phyloP scores from a whole-genome alignment of 2,113 vertebrate species.

The Neopipo cinnamomea region DNA sequence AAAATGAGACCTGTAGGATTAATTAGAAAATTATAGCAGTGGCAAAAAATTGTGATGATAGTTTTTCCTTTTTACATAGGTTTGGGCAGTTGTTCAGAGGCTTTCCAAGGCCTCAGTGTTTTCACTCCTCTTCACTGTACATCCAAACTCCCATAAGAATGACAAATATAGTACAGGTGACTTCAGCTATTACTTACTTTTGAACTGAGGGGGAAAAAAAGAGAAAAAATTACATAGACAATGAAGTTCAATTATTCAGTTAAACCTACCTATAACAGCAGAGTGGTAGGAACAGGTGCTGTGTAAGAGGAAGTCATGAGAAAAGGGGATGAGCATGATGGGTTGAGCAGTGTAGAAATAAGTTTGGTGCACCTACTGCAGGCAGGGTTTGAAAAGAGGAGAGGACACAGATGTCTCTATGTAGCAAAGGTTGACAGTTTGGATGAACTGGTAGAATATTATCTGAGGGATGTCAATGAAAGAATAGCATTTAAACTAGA shows the following conservation, averaged over 20 bases:
- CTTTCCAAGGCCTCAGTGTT: not conserved
- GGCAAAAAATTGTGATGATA: not conserved
- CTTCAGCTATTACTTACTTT: not conserved
- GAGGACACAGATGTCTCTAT: not conserved
- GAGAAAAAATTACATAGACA: not conserved
- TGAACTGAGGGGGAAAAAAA: not conserved
- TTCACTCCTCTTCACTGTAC: not conserved
- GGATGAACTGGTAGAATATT: not conserved
- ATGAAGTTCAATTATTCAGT: not conserved
- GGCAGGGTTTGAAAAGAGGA: not conserved
- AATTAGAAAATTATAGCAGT: not conserved
- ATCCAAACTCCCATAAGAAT: not conserved
- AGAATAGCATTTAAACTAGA: not conserved
- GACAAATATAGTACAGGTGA: not conserved
- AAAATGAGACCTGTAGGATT: not conserved
- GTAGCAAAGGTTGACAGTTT: not conserved
- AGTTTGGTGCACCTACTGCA: not conserved
- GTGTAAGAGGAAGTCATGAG: not conserved
- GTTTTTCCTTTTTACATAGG: not conserved
- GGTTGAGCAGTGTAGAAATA: not conserved
- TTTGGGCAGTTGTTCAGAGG: not conserved
- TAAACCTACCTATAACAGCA: not conserved
- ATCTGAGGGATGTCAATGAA: not conserved
- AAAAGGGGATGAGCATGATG: not conserved
- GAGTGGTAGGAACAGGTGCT: not conserved